phyloP scores from a whole-genome alignment of 1,140 invertebrate genomes.

The honey bee (Apis mellifera) region DNA sequence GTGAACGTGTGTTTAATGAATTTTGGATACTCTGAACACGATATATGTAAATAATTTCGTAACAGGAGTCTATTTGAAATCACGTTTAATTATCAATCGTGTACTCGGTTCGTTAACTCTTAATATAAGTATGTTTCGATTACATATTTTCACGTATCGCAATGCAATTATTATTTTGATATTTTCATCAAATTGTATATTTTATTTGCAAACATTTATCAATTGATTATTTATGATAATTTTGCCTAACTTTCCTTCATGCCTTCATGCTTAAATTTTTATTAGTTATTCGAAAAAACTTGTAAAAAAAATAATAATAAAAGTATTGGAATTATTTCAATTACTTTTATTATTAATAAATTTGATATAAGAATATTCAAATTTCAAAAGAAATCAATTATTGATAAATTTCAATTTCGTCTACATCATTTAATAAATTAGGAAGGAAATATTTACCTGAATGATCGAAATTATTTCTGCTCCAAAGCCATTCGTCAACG shows the following conservation, averaged over 20 bases:
- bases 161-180: not conserved
- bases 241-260: not conserved
- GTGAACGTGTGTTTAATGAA: constrained; percentile 15
- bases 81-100: not conserved
- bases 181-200: not conserved
- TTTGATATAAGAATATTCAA: too few species aligned
- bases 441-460: constrained; percentile 85
- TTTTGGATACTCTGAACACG: constrained; percentile 23
- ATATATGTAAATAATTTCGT: constrained; percentile 26
- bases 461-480: constrained; percentile 97
- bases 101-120: not conserved
- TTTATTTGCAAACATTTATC: not conserved
- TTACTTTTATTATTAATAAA: too few species aligned
- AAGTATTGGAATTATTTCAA: too few species aligned
- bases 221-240: not conserved
- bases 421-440: not conserved
- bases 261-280: too few species aligned
- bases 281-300: too few species aligned
- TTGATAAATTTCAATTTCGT: not conserved
- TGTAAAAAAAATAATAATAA: too few species aligned
- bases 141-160: not conserved
- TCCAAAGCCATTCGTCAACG: constrained; percentile 96
- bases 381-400: too few species aligned
- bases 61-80: constrained; percentile 11
- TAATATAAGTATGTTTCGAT: not conserved